Evolutionary conservation across 2,888 invertebrate species (phyloP), one percentile per base, ranked within the genome.

Genomic region (Argynnis bischoffii): DNA sequence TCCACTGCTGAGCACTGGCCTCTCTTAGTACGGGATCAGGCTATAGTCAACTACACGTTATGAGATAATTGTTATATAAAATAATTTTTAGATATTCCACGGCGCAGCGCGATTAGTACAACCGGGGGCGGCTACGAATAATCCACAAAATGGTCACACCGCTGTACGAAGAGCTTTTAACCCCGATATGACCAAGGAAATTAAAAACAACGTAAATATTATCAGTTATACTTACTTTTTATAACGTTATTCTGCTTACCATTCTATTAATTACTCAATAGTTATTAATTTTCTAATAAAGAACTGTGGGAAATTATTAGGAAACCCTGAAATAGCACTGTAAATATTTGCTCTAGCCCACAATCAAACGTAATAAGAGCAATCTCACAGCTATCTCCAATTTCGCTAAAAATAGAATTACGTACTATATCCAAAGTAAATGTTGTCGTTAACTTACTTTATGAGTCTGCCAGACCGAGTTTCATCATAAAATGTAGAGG

Each of bases 41-140:
- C 8, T 8, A 6, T 35, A 35, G 1, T 35, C 35, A 41, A 11
- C 35, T 41, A 41, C 35, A 11, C 8, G 11, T 8, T 41, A 41
- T 41, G 11, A 41, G 8, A 41, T 8, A 11, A 41, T 18, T 59
- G 3, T 16, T 51, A 8, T 53, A 63, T 15, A 26, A 41, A 46
- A 13, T 18, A 18, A 3, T 26, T 21, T 63, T 3, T 78, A 94
- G 94, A 91, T 94, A 60, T 94, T 94, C 83, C 94, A 94, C 75
- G 94, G 94, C 63, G 94, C 94, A 5, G 94, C 94, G 41, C 93
- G 94, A 26, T 86, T 94, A 67, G 92, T 94, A 63, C 94, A 94
- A 65, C 93, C 91, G 0, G 91, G 90, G 0, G 86, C 89, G 2
- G 83, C 81, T 0, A 85, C 78, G 5, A 77, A 69, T 70, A 81